Percentiles rank a stretch among this genome's conserved stretches.
phyloP scores from a whole-genome alignment of 2,113 vertebrate genomes.

The Arothron firmamentum region DNA sequence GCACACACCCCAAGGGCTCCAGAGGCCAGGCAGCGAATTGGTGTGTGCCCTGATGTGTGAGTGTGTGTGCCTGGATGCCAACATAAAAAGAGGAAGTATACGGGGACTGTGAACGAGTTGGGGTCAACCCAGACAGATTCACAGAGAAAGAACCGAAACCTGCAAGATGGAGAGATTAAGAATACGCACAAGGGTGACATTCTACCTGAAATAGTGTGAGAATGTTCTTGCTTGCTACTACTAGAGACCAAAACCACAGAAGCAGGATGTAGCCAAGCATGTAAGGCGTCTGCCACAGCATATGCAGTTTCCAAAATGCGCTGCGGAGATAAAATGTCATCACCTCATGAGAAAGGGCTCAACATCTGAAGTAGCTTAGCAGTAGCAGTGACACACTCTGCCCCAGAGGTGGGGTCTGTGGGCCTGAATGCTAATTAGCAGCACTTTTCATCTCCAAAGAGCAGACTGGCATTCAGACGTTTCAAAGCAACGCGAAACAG shows the following conservation, averaged over 20 bases:
- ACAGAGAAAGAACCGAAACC: constrained; percentile 3
- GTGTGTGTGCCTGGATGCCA: constrained; percentile 40
- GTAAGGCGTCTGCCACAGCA: background rate
- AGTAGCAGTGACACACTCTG: constrained; percentile 11
- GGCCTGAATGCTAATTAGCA: constrained; percentile 51
- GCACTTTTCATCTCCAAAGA: constrained; percentile 52
- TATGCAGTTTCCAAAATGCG: background rate
- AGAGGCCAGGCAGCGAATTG: constrained; percentile 58
- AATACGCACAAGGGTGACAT: background rate
- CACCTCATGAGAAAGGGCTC: constrained; percentile 33
- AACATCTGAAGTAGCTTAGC: constrained; percentile 47
- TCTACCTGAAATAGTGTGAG: no score
- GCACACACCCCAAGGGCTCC: constrained; percentile 49
- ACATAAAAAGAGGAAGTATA: constrained; percentile 65
- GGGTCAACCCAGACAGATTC: constrained; percentile 49
- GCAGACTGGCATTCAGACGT: constrained; percentile 52
- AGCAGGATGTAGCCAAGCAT: background rate
- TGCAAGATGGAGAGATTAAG: background rate
- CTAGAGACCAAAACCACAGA: background rate
- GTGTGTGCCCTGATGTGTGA: constrained; percentile 21
- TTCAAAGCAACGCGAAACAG: constrained; percentile 51
- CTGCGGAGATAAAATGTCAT: constrained; percentile 18
- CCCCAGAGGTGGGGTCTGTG: constrained; percentile 8
- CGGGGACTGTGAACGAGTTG: constrained; percentile 67
- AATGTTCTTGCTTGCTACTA: no score